phyloP scores from a whole-genome alignment of 1,140 invertebrate species.

The Leguminivora glycinivorella region DNA sequence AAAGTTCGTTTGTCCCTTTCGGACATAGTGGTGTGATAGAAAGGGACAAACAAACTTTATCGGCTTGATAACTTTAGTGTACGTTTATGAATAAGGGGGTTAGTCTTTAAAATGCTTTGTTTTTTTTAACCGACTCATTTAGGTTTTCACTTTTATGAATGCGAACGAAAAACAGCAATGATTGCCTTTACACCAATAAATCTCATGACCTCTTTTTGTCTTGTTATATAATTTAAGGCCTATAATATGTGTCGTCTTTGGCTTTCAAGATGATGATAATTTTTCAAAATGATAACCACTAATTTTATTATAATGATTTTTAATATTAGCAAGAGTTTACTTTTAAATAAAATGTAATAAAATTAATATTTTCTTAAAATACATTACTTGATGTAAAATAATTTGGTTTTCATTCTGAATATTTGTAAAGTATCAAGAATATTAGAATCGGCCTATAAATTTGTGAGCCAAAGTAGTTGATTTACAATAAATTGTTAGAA shows the following conservation, averaged over 20 bases:
- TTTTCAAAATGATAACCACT: neutral
- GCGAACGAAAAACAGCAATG: neutral
- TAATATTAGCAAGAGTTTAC: neutral
- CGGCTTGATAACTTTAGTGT: no score
- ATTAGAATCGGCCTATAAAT: slow-evolving; percentile 11
- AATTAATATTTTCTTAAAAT: slow-evolving; percentile 4
- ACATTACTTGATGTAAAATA: neutral
- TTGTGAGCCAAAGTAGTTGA: slow-evolving; percentile 22
- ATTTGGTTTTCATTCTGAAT: neutral
- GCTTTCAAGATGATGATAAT: neutral
- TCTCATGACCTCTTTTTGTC: neutral
- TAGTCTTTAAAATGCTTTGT: no score
- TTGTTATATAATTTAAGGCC: neutral
- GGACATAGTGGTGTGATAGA: no score
- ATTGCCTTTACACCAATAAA: neutral
- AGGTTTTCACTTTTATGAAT: neutral
- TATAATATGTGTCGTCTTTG: neutral
- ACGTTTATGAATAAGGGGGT: no score
- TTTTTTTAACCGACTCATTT: no score
- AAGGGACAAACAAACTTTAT: no score
- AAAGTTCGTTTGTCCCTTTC: no score
- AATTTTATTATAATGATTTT: no score
- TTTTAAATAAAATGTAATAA: neutral
- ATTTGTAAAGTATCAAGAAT: slow-evolving; percentile 10
- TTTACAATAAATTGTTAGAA: slow-evolving; percentile 22